A percentile compares a stretch with the other conserved stretches of the same genome.
These are phyloP conservation scores for Hemiprocne comata DNA, from an alignment of 2,113 vertebrate genomes.

Conservation along the genomic window DNA sequence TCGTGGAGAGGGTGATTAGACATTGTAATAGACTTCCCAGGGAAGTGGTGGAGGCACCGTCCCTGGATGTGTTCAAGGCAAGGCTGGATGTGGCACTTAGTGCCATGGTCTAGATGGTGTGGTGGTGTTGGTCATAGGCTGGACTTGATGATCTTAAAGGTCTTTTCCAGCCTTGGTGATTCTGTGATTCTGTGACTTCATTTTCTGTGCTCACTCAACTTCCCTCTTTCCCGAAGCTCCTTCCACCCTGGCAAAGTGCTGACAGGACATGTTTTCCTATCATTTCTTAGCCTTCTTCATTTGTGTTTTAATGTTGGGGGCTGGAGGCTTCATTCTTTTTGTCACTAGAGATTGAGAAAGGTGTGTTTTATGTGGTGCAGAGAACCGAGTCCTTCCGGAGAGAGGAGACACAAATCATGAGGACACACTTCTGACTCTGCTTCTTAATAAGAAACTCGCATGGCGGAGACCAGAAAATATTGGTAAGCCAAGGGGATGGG, in stretches of 20 bases:
- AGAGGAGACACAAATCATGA: conserved; percentile 54
- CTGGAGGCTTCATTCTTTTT: background rate
- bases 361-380: conserved; percentile 29
- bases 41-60: no score
- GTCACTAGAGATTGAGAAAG: background rate
- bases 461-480: conserved; percentile 56
- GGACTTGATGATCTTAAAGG: no score
- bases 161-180: no score
- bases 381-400: conserved; percentile 63
- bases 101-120: no score
- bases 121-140: no score
- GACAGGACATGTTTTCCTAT: background rate
- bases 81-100: no score
- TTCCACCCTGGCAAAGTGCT: background rate
- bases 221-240: background rate
- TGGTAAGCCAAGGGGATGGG: conserved; percentile 21
- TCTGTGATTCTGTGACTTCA: no score
- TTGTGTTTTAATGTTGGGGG: background rate
- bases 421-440: conserved; percentile 61
- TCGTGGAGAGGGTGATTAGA: no score
- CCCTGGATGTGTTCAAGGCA: no score
- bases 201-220: background rate
- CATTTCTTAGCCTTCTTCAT: background rate
- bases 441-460: conserved; percentile 59
- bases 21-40: no score